These are phyloP conservation scores for Drosophila sechellia DNA, from an alignment of 1,140 invertebrate genomes.

Conservation along the genomic window DNA sequence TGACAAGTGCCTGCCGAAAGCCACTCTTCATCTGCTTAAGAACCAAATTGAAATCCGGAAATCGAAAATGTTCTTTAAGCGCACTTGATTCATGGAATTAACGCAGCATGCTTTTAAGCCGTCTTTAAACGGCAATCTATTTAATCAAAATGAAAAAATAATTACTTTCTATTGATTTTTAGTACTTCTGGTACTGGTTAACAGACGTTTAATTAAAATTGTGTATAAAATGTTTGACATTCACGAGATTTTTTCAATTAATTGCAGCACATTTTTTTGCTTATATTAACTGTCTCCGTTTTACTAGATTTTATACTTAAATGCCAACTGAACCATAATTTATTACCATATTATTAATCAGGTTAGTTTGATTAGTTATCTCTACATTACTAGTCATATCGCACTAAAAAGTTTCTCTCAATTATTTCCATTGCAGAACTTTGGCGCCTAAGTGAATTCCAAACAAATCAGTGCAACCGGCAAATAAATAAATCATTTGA, in stretches of 20 bases:
- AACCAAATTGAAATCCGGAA: not conserved
- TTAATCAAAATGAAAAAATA: not conserved
- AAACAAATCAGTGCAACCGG: slow-evolving; percentile 15
- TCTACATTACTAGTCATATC: too few species aligned
- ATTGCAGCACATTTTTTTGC: not conserved
- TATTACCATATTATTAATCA: too few species aligned
- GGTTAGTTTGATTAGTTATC: not conserved
- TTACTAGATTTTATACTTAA: not conserved
- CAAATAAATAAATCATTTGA: slow-evolving; percentile 43
- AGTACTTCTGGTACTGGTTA: not conserved
- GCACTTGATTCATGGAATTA: too few species aligned
- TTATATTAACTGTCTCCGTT: not conserved
- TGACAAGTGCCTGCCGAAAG: slow-evolving; percentile 4
- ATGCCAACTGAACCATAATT: not conserved
- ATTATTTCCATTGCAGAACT: slow-evolving; percentile 34
- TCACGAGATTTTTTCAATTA: too few species aligned
- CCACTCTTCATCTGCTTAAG: not conserved
- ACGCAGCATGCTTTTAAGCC: too few species aligned
- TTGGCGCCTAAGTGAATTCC: slow-evolving; percentile 13
- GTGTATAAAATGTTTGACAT: not conserved
- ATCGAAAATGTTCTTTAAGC: not conserved
- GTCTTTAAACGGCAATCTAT: not conserved
- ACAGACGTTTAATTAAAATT: not conserved
- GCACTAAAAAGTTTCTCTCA: not conserved
- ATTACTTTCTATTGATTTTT: not conserved